These are phyloP conservation scores for Tetraodon nigroviridis DNA, from an alignment of 2,113 vertebrate species.

Conservation along the genomic window DNA sequence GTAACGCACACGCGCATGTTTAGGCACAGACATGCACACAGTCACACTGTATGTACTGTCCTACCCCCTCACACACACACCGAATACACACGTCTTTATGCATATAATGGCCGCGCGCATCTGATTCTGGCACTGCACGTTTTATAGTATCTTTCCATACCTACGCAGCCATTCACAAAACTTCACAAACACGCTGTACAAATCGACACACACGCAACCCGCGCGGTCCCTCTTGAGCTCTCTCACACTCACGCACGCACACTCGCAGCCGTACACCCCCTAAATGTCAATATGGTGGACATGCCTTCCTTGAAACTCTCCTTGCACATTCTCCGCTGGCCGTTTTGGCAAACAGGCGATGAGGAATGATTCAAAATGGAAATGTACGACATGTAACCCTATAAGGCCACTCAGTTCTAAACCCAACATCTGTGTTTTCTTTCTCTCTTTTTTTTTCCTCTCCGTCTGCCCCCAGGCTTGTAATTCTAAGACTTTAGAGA, in stretches of 20 bases:
- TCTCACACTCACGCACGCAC: constrained; percentile 27
- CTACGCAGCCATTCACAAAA: constrained; percentile 52
- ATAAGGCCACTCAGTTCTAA: constrained; percentile 76
- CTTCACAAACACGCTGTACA: constrained; percentile 73
- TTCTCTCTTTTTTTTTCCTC: constrained; percentile 43
- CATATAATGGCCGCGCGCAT: constrained; percentile 42
- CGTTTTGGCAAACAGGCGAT: constrained; percentile 69
- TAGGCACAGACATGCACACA: constrained; percentile 32
- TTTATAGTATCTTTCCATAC: constrained; percentile 47
- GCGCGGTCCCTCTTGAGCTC: constrained; percentile 38
- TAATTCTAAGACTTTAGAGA: constrained; percentile 32
- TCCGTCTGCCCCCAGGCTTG: constrained; percentile 51
- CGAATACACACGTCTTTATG: constrained; percentile 34
- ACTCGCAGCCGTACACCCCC: constrained; percentile 51
- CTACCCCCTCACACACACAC: constrained; percentile 17
- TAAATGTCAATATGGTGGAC: constrained; percentile 65
- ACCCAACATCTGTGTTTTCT: constrained; percentile 51
- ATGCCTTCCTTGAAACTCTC: constrained; percentile 65
- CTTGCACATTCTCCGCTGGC: constrained; percentile 69
- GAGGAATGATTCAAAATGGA: constrained; percentile 67
- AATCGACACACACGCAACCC: constrained; percentile 53
- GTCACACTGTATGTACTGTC: not conserved
- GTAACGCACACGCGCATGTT: constrained; percentile 51
- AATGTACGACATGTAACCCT: constrained; percentile 69
- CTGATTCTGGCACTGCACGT: constrained; percentile 19